Conservation (phyloP, 2,888 invertebrate species). For the Helobdella robusta region DNA sequence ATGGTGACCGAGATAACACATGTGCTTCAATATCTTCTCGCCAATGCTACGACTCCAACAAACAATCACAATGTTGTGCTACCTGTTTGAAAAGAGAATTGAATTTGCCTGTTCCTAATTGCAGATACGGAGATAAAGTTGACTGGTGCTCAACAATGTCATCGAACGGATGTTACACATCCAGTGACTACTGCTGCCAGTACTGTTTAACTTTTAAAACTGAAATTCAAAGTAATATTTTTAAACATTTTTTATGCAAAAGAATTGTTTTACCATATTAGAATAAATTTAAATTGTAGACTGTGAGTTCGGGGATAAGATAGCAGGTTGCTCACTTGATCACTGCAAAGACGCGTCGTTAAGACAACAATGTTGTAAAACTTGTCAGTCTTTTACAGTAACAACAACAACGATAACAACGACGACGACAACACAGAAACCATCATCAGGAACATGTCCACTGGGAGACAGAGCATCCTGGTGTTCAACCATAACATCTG, state of each 20-base stretch:
- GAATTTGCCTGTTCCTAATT: not conserved
- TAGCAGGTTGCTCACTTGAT: not conserved
- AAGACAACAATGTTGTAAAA: conserved; percentile 25
- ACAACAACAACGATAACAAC: conserved; percentile 5
- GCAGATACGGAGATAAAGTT: conserved; percentile 11
- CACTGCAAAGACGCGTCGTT: conserved; percentile 23
- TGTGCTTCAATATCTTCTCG: not conserved
- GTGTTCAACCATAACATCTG: not conserved
- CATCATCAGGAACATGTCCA: not conserved
- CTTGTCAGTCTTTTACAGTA: conserved; percentile 13
- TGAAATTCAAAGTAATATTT: not conserved
- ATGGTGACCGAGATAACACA: conserved; percentile 19
- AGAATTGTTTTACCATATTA: too few relatives aligned
- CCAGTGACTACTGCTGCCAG: conserved; percentile 11
- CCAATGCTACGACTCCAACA: conserved; percentile 16
- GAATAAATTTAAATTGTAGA: conserved; percentile 8
- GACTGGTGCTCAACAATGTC: not conserved
- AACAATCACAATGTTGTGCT: not conserved
- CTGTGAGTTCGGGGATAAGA: conserved; percentile 20
- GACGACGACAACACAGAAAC: not conserved
- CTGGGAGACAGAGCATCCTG: conserved; percentile 12
- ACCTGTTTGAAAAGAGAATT: not conserved
- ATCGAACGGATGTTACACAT: not conserved
- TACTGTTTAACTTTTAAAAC: not conserved
- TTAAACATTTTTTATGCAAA: too few relatives aligned